Evolutionary conservation across 2,797 vertebrate species (phyloP).

Genomic region (Limnodromus scolopaceus): DNA sequence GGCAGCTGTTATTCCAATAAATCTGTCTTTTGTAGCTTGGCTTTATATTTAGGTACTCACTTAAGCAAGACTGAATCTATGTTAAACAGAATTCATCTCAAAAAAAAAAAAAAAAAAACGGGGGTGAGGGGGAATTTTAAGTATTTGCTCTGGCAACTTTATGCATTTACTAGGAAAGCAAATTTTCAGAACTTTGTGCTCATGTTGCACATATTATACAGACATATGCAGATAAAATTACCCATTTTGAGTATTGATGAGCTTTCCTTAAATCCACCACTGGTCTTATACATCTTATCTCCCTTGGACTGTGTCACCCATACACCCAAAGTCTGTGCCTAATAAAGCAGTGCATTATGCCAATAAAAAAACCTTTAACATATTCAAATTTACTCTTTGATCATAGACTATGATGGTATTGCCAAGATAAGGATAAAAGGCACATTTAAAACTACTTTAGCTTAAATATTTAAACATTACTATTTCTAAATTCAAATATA

Average conservation of each 20-base stretch:
- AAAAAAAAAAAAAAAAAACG: background rate
- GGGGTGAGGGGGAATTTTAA: background rate
- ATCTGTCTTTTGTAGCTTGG: conserved; percentile 8
- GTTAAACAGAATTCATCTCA: background rate
- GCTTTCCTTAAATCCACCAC: background rate
- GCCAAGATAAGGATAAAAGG: conserved; percentile 27
- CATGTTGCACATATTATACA: background rate
- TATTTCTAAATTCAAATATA: conserved; percentile 23
- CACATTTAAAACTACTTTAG: background rate
- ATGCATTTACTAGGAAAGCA: background rate
- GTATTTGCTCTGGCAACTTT: background rate
- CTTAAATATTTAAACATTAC: conserved; percentile 34
- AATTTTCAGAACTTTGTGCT: background rate
- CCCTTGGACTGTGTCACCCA: background rate
- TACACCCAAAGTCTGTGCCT: background rate
- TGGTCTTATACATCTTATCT: background rate
- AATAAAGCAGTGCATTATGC: background rate
- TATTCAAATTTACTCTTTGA: conserved; percentile 26
- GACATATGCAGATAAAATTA: background rate
- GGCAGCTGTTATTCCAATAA: conserved; percentile 9
- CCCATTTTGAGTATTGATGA: background rate
- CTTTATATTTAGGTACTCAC: conserved; percentile 6
- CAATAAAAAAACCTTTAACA: background rate
- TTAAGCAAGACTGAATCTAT: background rate
- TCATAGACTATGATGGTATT: background rate